Evolutionary conservation across 2,888 invertebrate species (phyloP), one percentile per base, ranked within the genome.

Genomic region (Idaea dimidiata): DNA sequence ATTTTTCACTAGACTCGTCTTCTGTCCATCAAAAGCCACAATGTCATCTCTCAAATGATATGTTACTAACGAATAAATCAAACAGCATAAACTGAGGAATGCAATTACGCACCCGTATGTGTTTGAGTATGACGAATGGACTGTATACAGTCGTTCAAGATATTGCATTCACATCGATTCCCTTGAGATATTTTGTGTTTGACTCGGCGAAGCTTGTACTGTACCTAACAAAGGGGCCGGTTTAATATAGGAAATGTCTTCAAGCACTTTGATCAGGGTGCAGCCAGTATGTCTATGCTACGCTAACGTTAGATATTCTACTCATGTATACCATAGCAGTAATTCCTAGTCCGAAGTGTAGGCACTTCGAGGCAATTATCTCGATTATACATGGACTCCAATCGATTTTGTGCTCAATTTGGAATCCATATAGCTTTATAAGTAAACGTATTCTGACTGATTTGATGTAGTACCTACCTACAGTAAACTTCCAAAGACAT

Each of bases 171-270:
- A 61, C 54, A 62, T 66, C 17, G 63, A 61, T 65, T 58, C 54
- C 56, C 17, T 59, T 10, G 18, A 66, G 62, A 64, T 62, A 66
- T 56, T 56, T 17, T 18, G 56, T 56, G 14, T 18, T 16, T 58
- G 59, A 59, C 65, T 62, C 65, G 62, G 62, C 65, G 59, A n/a
- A 43, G 60, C 16, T 43, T 61, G 63, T 3, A 3, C 24, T 24
- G 24, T 24, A 24, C 24, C n/a, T 64, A 60, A 64, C 71, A 72
- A 73, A 70, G 67, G 69, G 65, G 59, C 56, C 33, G 72, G 75
- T 74, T 58, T 69, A 77, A 74, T 77, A 75, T 72, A 66, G 65
- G 66, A 70, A 70, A 73, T 70, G 68, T 66, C 71, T 71, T 73
- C 59, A 72, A 72, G 66, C 62, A 70, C 63, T 71, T 68, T 68